These are phyloP conservation scores for Ahaetulla prasina DNA, from an alignment of 2,113 vertebrate genomes.

Conservation along the genomic window DNA sequence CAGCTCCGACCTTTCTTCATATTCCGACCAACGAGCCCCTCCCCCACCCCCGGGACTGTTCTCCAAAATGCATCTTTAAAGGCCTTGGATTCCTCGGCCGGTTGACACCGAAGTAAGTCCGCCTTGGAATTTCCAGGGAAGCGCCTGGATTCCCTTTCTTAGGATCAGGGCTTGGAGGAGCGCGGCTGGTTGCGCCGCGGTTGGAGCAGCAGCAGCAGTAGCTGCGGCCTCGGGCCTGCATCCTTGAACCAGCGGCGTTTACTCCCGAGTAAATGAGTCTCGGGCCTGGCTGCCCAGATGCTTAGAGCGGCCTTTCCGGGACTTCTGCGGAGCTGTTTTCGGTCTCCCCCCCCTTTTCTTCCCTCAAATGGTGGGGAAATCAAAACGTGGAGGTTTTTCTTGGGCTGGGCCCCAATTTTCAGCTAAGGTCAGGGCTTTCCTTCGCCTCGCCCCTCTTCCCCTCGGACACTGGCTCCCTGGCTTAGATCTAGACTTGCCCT, in stretches of 20 bases:
- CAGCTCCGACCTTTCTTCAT: neutral
- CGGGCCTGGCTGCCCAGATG: neutral
- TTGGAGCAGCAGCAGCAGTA: neutral
- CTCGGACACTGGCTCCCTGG: neutral
- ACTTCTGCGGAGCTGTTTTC: neutral
- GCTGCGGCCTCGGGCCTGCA: neutral
- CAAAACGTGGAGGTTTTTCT: too few species aligned
- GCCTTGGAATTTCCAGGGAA: neutral
- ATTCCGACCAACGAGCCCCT: neutral
- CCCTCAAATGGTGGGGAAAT: neutral
- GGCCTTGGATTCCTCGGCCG: neutral
- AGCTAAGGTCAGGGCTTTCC: neutral
- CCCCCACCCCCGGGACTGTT: neutral
- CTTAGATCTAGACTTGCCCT: neutral
- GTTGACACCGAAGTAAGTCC: neutral
- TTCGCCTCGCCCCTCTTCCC: neutral
- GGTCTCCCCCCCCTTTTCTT: too few species aligned
- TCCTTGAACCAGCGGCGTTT: neutral
- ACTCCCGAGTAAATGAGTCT: neutral
- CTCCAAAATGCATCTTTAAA: neutral
- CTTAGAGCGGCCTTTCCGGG: neutral
- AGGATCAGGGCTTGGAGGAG: neutral
- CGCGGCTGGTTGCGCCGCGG: neutral
- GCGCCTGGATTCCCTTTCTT: neutral
- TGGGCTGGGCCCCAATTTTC: neutral